Percentiles rank a stretch among this genome's conserved stretches.
phyloP scores from a whole-genome alignment of 2,888 invertebrate species.

The Alviniconcha strummeri region DNA sequence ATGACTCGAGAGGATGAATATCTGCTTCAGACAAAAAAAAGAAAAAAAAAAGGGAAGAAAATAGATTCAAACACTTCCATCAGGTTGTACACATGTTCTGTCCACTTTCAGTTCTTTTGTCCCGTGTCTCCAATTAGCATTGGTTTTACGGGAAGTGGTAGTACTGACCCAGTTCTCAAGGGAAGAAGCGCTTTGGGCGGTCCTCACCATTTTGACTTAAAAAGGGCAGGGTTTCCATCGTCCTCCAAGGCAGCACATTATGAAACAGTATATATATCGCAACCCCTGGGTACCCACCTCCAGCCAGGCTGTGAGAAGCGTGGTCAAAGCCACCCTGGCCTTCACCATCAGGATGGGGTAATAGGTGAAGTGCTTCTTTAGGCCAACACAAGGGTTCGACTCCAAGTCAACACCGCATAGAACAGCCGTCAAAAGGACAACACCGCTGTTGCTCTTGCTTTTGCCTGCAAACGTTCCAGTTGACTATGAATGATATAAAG shows the following conservation, averaged over 20 bases:
- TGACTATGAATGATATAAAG: neutral
- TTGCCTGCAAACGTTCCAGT: neutral
- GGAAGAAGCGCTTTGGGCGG: no score
- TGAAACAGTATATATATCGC: no score
- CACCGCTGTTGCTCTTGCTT: slow-evolving; percentile 15
- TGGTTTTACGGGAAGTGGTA: no score
- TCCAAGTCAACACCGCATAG: slow-evolving; percentile 55
- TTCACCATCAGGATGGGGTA: slow-evolving; percentile 59
- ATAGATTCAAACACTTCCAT: no score
- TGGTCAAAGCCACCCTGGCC: slow-evolving; percentile 48
- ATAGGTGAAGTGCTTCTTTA: slow-evolving; percentile 53
- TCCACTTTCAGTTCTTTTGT: no score
- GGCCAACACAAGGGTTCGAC: slow-evolving; percentile 42
- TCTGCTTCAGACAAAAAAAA: neutral
- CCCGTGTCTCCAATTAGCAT: no score
- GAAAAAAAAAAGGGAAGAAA: neutral
- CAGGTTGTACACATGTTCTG: no score
- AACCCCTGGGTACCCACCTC: slow-evolving; percentile 45
- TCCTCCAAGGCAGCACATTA: no score
- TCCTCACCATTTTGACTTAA: no score
- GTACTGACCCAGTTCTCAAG: no score
- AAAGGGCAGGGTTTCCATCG: no score
- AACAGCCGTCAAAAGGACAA: slow-evolving; percentile 42
- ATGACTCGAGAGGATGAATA: neutral
- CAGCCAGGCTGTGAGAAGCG: slow-evolving; percentile 54